Evolutionary conservation across 2,113 vertebrate species (phyloP).

Genomic region (Pedionomus torquatus): DNA sequence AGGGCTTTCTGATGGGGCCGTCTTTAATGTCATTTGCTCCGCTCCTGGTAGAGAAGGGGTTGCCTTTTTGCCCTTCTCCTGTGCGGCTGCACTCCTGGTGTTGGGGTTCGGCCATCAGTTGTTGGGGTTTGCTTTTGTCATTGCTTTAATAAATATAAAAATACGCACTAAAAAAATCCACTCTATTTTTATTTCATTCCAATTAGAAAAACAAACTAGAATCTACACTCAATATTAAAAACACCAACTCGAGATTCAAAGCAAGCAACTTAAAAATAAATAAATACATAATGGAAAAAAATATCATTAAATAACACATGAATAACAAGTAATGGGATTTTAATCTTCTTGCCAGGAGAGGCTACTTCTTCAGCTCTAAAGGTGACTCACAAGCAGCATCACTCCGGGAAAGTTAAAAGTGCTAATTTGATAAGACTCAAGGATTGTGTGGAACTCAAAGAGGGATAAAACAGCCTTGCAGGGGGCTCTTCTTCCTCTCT

Average conservation of each 20-base stretch:
- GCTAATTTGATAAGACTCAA: neutral
- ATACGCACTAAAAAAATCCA: neutral
- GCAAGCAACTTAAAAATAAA: slow-evolving; percentile 65
- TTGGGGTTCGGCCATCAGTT: neutral
- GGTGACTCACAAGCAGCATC: slow-evolving; percentile 58
- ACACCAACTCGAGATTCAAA: neutral
- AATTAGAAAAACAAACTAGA: slow-evolving; percentile 44
- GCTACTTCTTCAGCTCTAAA: slow-evolving; percentile 27
- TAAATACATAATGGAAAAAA: slow-evolving; percentile 62
- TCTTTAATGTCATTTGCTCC: neutral
- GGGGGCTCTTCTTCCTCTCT: neutral
- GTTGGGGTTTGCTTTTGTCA: neutral
- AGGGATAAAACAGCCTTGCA: slow-evolving; percentile 16
- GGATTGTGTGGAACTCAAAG: neutral
- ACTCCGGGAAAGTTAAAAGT: neutral
- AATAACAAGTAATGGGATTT: slow-evolving; percentile 64
- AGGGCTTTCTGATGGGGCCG: neutral
- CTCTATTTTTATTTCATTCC: slow-evolving; percentile 39
- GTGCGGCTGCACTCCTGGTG: neutral
- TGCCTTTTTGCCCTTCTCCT: neutral
- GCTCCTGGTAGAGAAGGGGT: neutral
- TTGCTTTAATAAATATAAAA: neutral
- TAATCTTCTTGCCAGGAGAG: slow-evolving; percentile 53
- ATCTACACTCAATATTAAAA: slow-evolving; percentile 49
- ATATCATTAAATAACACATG: slow-evolving; percentile 67